phyloP scores from a whole-genome alignment of 2,113 vertebrate genomes.

The Gnathonemus longibarbis region DNA sequence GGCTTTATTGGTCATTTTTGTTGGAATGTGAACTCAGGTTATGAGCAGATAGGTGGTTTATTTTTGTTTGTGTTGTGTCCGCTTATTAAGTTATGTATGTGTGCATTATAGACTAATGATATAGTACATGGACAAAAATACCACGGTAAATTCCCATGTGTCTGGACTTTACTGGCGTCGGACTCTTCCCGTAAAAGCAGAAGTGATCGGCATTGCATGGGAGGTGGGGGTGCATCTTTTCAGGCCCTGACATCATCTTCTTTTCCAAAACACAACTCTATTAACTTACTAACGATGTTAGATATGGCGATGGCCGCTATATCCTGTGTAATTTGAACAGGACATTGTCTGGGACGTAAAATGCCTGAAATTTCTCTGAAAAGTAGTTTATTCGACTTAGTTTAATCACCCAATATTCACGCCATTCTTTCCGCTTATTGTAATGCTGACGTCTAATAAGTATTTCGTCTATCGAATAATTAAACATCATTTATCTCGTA shows the following conservation, averaged over 20 bases:
- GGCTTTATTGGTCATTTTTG: neutral
- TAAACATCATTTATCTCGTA: neutral
- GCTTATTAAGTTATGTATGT: neutral
- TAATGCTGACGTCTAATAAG: neutral
- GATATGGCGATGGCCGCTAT: neutral
- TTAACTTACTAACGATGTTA: neutral
- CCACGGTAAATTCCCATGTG: neutral
- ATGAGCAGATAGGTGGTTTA: neutral
- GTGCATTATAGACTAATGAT: neutral
- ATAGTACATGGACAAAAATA: neutral
- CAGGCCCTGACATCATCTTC: neutral
- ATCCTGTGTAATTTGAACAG: neutral
- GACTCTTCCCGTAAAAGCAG: neutral
- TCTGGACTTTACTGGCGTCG: neutral
- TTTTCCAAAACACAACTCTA: neutral
- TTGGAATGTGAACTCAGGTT: neutral
- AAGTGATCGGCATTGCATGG: neutral
- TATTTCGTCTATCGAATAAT: neutral
- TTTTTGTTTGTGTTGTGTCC: neutral
- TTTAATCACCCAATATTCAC: neutral
- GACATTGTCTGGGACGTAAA: neutral
- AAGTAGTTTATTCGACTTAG: neutral
- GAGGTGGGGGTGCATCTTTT: neutral
- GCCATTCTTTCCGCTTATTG: neutral
- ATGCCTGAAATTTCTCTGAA: neutral